phyloP scores from a whole-genome alignment of 2,113 vertebrate species.

The Tenrec ecaudatus region DNA sequence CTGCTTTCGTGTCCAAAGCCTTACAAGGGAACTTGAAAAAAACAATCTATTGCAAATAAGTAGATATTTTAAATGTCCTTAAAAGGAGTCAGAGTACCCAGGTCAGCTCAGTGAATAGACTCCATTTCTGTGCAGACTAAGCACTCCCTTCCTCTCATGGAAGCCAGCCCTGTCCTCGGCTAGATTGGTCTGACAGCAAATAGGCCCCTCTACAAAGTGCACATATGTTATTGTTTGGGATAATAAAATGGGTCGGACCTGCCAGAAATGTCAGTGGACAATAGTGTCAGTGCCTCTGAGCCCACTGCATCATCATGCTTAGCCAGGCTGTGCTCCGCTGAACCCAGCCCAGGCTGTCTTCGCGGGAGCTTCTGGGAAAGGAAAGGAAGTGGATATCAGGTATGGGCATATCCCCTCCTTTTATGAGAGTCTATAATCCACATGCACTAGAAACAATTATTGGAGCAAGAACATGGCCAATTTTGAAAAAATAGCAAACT shows the following conservation, averaged over 20 bases:
- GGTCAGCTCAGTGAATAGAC: not conserved
- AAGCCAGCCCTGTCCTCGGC: not conserved
- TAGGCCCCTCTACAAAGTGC: not conserved
- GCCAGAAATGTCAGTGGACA: not conserved
- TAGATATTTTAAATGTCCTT: not conserved
- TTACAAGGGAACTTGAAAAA: not conserved
- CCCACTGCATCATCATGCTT: not conserved
- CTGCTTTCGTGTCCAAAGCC: not conserved
- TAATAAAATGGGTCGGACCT: not conserved
- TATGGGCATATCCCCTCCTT: not conserved
- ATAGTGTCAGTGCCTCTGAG: not conserved
- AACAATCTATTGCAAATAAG: not conserved
- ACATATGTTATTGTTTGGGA: not conserved
- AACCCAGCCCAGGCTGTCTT: not conserved
- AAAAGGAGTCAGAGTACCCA: not conserved
- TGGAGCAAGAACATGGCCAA: not conserved
- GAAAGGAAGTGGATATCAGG: not conserved
- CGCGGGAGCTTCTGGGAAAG: accelerated
- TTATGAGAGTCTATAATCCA: not conserved
- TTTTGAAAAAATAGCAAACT: not conserved
- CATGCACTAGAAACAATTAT: not conserved
- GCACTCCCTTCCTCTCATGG: not conserved
- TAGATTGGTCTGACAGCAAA: not conserved
- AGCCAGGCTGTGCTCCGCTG: not conserved
- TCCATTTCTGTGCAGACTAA: not conserved